Evolutionary conservation across 2,888 invertebrate genomes (phyloP).

Genomic region (Rhagophthalmus giganteus): DNA sequence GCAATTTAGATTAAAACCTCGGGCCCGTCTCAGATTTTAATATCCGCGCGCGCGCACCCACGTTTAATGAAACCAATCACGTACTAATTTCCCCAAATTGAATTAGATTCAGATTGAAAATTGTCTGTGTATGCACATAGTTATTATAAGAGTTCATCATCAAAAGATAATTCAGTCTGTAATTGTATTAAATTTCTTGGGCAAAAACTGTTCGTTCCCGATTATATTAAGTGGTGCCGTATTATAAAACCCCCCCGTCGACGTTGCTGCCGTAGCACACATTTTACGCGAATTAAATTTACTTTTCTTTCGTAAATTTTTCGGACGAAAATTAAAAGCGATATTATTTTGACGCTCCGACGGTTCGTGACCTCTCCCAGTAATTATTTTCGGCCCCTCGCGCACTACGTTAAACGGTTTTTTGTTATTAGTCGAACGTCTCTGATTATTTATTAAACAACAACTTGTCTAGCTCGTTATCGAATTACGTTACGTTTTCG

Average conservation of each 20-base stretch:
- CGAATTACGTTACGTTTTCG: too few species aligned
- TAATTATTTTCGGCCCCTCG: neutral
- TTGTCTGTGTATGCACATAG: too few species aligned
- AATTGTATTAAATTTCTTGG: conserved; percentile 32
- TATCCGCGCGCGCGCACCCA: conserved; percentile 3
- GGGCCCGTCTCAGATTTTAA: conserved; percentile 12
- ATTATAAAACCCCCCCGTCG: conserved; percentile 13
- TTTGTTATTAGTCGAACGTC: too few species aligned
- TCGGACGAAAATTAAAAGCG: neutral
- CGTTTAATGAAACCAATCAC: conserved; percentile 28
- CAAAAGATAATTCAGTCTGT: conserved; percentile 29
- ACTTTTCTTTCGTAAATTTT: neutral
- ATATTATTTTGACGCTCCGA: neutral
- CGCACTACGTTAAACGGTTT: too few species aligned
- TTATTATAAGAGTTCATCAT: conserved; percentile 25
- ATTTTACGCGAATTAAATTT: conserved; percentile 6
- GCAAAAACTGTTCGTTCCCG: conserved; percentile 21
- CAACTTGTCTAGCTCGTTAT: neutral
- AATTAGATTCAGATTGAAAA: conserved; percentile 32
- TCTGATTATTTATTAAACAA: too few species aligned
- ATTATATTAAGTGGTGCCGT: conserved; percentile 20
- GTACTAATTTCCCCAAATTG: conserved; percentile 28
- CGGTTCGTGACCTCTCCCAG: neutral
- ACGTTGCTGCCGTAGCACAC: conserved; percentile 2
- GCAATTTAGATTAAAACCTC: neutral